Base-by-base conservation (phyloP, 2,888 invertebrate genomes). In the Sinotaia quadrata region DNA sequence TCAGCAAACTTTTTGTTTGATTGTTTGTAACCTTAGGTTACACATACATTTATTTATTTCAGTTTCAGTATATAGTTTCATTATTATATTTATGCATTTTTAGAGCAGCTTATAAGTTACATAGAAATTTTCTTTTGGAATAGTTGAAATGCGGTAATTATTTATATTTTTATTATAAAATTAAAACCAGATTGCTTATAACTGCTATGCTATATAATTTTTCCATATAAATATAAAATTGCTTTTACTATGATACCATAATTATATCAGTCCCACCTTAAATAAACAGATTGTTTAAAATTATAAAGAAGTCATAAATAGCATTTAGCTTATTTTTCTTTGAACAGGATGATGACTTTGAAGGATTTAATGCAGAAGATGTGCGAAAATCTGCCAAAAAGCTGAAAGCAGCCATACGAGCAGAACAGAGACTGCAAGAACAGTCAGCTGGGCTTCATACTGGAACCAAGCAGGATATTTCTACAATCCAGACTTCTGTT, bases 291-390 rank as follows among this genome's bases (percentile, higher is more conserved):
- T 36, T 21, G 44, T 18, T 44, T 34, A n/a, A n/a, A n/a, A n/a
- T n/a, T n/a, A n/a, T n/a, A 21, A 24, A 52, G 24, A 29, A 29
- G 33, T 31, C 8, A 56, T 24, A 21, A 36, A 5, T 15, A 58
- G n/a, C n/a, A n/a, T n/a, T n/a, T n/a, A n/a, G n/a, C n/a, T 34
- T n/a, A n/a, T 56, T 12, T 56, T 65, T 54, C n/a, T 57, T 29
- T 70, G 77, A 70, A 8, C 71, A 85, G 84, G 84, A 83, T 15
- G 83, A 85, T 68, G 84, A 85, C 33, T 86, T 85, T 79, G 77
- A 79, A 57, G 86, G 86, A 5, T 86, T 85, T 71, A 49, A 52
- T 1, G 33, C 47, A 4, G 59, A 67, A 8, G 67, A 67, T 24
- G 59, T 67, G 12, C 52, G 41, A 4, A 44, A 60, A 24, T 36